Evolutionary conservation across 2,888 invertebrate genomes (phyloP), one percentile per base, ranked within the genome.

Genomic region (Metallyticus violacea): DNA sequence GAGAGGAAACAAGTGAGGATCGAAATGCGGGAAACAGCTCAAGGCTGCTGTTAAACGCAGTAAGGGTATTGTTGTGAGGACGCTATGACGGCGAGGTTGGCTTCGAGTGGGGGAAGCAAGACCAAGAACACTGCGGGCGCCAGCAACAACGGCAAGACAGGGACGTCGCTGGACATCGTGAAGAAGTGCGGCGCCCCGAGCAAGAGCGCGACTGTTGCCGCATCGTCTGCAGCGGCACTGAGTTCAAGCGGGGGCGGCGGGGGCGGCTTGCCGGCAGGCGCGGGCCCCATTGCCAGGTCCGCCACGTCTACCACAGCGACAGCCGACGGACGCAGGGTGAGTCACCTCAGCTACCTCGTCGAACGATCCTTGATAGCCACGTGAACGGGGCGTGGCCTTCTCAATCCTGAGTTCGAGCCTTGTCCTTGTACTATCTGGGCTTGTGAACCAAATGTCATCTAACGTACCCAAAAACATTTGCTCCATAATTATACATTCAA

Each of bases 251-350:
- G 40, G 40, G 40, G 40, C 40, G 40, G 40, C 40, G 40, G 40
- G 40, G 40, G 40, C 40, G 40, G 40, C 40, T 62, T 62, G 40
- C 15, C 40, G 40, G 40, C 40, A 62, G 40, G 40, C 40, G 40
- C 40, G 40, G 22, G 40, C 40, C 40, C 40, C 40, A 62, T 62
- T 62, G 40, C 40, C 40, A 62, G 40, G 40, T 62, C 40, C 40
- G 40, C 40, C 40, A 62, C 40, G 40, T 62, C 40, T 62, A 62
- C 40, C 40, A 62, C 40, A 62, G 40, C 40, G 40, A 62, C 40
- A 62, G 27, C 83, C 22, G 83, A 83, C 77, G 83, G 83, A 26
- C 76, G 83, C 77, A 83, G 83, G 77, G 83, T 83, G 77, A 83
- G 83, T 83, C 29, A 22, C 22, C 81, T 30, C 29, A 62, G 40